Percentiles rank a stretch among this genome's conserved stretches.
Conservation (phyloP, 2,888 invertebrate species). For the Teleiodes luculella region DNA sequence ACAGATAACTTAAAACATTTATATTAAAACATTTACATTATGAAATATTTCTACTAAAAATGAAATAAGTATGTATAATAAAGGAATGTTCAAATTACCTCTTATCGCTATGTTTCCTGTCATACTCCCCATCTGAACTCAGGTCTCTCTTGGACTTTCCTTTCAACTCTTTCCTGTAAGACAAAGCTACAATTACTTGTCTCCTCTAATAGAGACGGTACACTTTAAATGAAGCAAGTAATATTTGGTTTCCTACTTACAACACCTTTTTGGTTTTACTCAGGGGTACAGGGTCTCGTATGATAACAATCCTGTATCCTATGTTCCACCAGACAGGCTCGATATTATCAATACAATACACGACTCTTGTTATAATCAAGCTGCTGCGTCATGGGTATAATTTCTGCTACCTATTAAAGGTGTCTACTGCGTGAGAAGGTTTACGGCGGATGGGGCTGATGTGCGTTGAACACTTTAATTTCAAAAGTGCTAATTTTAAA, state of each 20-base stretch:
- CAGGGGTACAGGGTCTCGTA: not conserved
- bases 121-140: conserved; percentile 73
- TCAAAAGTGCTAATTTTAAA: no score
- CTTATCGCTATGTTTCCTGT: conserved; percentile 71
- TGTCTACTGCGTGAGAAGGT: no score
- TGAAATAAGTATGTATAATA: no score
- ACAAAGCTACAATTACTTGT: not conserved
- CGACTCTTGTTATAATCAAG: not conserved
- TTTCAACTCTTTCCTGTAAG: conserved; percentile 67
- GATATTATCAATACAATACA: not conserved
- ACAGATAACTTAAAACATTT: no score
- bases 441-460: no score
- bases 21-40: no score
- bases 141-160: conserved; percentile 69
- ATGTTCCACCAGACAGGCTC: no score
- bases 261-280: not conserved
- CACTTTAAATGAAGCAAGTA: not conserved
- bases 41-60: no score
- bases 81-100: conserved; percentile 42
- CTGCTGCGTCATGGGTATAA: not conserved
- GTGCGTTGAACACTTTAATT: no score
- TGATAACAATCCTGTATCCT: no score
- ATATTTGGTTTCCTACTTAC: not conserved
- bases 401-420: no score
- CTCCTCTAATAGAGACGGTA: not conserved